Base-by-base conservation (phyloP, 2,888 invertebrate species). In the Microctonus hyperodae region DNA sequence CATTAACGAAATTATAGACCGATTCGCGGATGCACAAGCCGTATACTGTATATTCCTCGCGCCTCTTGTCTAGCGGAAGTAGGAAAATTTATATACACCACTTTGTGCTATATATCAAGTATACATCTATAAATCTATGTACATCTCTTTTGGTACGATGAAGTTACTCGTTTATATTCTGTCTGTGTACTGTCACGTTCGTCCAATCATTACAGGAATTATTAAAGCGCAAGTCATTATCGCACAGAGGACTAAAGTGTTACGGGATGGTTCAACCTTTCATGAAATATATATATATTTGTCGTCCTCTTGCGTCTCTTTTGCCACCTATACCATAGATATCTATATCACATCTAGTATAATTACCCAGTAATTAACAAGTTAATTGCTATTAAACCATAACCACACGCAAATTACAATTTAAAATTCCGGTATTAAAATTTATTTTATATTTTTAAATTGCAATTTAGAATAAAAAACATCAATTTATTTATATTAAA, bases 311-410 rank as follows among this genome's bases (percentile, higher is more conserved):
- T 16, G 16, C 16, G 13, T n/a, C 11, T n/a, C 37, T 5, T n/a
- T 4, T 11, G 13, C 37, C 3, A 5, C 11, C 11, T 3, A 13
- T 37, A 13, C 1, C 13, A 37, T 37, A n/a, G n/a, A n/a, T n/a
- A 37, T 37, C 13, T 37, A 37, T 37, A 13, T 37, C 20, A 44
- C 16, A 44, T n/a, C 2, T 20, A 9, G 23, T 2, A 28, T 53
- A 53, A 53, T 53, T 53, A 53, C 25, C 23, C n/a, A 53, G 25
- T 53, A 53, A 53, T 23, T 25, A 53, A 53, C n/a, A n/a, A n/a
- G 9, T n/a, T 28, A 53, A 23, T 53, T 28, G 25, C 11, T 28
- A 23, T 13, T 23, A 23, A 53, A 53, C 23, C 13, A 25, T 25
- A 13, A 10, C 13, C 23, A 23, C 23, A n/a, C n/a, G n/a, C 1